Base-by-base conservation (phyloP, 2,888 invertebrate species). In the Caenorhabditis uteleia region DNA sequence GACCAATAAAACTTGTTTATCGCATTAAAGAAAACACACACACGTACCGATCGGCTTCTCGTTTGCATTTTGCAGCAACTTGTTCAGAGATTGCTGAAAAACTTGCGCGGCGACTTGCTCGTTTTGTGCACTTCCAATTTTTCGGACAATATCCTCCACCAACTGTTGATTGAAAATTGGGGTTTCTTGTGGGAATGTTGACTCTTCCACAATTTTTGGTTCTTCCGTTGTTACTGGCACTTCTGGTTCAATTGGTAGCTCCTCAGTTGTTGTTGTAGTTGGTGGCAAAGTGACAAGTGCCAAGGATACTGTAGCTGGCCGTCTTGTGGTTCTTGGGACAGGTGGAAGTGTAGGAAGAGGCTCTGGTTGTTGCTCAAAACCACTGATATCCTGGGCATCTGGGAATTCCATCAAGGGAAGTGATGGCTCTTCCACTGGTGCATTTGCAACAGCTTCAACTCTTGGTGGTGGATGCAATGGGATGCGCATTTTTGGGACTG, bases 61-160 rank as follows among this genome's bases (percentile, higher is more conserved):
- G 26, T 66, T 56, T 10, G 66, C 60, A 26, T 60, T 67, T 31
- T 67, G 66, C 43, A 67, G 43, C 31, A 67, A 57, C 39, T 61
- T 54, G 46, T 60, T 67, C 51, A 67, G 25, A 25, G 66, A 67
- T 56, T 74, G 70, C 49, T 74, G 70, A 47, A 74, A 68, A 10
- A 74, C 59, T 39, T 69, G 68, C 16, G 68, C 74, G 14, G 74
- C 74, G 18, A 59, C 58, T 23, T 57, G 57, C 45, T 68, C 69
- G n/a, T 66, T 64, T 34, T 61, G 64, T 42, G 71, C 67, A n/a
- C 55, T 57, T 34, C 67, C 71, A 45, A 74, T 71, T 53, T 74
- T 68, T 38, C 67, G 66, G 27, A 65, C 57, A 39, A 69, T 66
- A 44, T 66, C 59, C 25, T 66, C 66, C 25, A 66, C 66, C 4